Percentiles rank a stretch among this genome's conserved stretches.
Evolutionary conservation across 1,140 invertebrate species (phyloP).

Genomic region (Atta colombica): DNA sequence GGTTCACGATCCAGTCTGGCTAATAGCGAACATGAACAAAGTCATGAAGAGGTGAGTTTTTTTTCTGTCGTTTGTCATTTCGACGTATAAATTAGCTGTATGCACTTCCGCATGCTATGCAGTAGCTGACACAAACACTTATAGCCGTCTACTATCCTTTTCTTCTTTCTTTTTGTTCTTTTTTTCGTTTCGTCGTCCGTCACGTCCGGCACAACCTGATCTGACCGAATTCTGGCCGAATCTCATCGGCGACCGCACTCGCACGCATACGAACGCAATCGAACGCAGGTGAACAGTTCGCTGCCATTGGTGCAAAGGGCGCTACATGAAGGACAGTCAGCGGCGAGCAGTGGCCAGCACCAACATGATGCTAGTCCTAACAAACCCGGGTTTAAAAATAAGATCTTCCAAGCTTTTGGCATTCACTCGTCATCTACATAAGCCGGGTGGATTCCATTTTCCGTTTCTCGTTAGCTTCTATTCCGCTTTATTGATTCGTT

Average conservation of each 20-base stretch:
- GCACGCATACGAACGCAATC: conserved; percentile 60
- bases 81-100: conserved; percentile 74
- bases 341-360: conserved; percentile 59
- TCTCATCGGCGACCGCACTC: conserved; percentile 72
- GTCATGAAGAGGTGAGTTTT: conserved; percentile 84
- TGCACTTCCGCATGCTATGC: conserved; percentile 78
- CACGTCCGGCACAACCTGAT: conserved; percentile 55
- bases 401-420: conserved; percentile 85
- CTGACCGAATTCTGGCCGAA: conserved; percentile 78
- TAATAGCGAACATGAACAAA: conserved; percentile 84
- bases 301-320: conserved; percentile 84
- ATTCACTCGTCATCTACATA: conserved; percentile 84
- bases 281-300: conserved; percentile 81
- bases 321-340: conserved; percentile 84
- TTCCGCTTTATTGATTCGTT: conserved; percentile 22
- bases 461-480: conserved; percentile 64
- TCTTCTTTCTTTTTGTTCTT: conserved; percentile 85
- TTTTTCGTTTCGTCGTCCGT: conserved; percentile 82
- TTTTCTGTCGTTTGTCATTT: conserved; percentile 52
- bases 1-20: conserved; percentile 84
- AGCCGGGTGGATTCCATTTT: conserved; percentile 68
- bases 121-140: conserved; percentile 81
- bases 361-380: conserved; percentile 85
- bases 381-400: conserved; percentile 86
- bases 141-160: conserved; percentile 86